phyloP scores from a whole-genome alignment of 2,888 invertebrate species.

The Lobophora halterata region DNA sequence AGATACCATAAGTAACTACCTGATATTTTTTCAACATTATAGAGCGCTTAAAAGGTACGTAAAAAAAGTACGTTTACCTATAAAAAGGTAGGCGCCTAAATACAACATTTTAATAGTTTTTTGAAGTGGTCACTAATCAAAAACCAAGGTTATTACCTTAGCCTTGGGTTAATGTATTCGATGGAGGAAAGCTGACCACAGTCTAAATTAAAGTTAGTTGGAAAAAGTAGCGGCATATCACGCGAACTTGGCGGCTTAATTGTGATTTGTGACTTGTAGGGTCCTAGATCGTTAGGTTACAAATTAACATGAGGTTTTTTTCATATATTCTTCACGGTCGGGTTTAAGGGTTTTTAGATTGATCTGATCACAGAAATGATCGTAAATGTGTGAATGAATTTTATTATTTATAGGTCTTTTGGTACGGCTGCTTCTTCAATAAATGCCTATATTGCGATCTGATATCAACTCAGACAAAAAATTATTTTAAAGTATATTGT shows the following conservation, averaged over 20 bases:
- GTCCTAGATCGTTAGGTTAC: constrained; percentile 1
- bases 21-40: no score
- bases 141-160: constrained; percentile 24
- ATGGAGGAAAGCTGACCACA: constrained; percentile 25
- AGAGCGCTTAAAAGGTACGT: no score
- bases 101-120: constrained; percentile 24
- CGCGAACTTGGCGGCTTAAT: constrained; percentile 37
- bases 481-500: no score
- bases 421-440: no score
- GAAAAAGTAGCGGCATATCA: constrained; percentile 40
- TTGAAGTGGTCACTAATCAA: constrained; percentile 28
- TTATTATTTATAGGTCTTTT: no score
- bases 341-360: neutral
- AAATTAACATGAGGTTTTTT: constrained; percentile 5
- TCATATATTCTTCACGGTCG: neutral
- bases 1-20: no score
- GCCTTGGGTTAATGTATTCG: constrained; percentile 38
- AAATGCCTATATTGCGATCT: no score
- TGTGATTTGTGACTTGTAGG: constrained; percentile 7
- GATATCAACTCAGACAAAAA: no score
- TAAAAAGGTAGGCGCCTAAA: constrained; percentile 4
- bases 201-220: constrained; percentile 10
- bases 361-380: no score
- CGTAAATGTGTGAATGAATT: no score
- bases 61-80: no score